phyloP scores from a whole-genome alignment of 2,797 vertebrate species.

The Mycteria americana region DNA sequence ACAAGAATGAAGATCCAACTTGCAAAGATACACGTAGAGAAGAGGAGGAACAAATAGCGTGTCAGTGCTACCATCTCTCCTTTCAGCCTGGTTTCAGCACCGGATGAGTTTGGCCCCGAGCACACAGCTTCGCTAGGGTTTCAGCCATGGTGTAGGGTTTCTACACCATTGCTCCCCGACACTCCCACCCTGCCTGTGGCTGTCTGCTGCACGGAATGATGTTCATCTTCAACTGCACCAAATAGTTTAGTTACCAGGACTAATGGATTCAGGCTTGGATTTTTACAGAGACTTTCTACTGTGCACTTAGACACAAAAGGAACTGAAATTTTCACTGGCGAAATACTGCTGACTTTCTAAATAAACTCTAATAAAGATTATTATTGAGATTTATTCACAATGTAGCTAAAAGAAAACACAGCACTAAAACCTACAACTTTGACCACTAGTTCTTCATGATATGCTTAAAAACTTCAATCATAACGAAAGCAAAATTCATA shows the following conservation, averaged over 20 bases:
- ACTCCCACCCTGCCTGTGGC: background rate
- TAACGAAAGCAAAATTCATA: background rate
- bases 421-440: background rate
- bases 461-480: background rate
- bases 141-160: rapidly evolving
- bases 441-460: background rate
- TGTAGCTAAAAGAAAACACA: background rate
- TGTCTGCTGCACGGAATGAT: background rate
- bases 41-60: background rate
- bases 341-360: background rate
- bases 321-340: background rate
- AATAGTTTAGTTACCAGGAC: background rate
- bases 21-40: background rate
- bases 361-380: background rate
- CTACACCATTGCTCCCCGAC: background rate
- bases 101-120: background rate
- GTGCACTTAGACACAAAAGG: background rate
- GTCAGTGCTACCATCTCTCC: background rate
- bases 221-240: background rate
- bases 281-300: background rate
- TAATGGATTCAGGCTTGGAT: background rate
- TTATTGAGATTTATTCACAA: background rate
- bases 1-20: background rate
- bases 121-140: background rate
- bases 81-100: background rate